Evolutionary conservation across 2,113 vertebrate genomes (phyloP).

Genomic region (Genyomyrus donnyi): DNA sequence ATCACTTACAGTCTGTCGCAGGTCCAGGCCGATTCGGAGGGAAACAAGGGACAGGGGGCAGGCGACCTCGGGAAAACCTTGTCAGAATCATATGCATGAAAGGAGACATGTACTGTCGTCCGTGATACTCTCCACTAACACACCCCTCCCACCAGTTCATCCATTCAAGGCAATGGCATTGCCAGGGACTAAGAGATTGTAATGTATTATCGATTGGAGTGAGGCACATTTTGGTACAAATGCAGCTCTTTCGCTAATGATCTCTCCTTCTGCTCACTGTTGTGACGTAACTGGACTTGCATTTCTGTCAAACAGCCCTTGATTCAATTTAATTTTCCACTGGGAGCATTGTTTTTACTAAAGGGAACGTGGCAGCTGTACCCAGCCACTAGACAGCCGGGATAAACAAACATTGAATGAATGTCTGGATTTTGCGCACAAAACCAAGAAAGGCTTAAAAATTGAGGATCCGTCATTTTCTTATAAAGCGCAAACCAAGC

Average conservation of each 20-base stretch:
- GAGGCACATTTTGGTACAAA: slow-evolving; percentile 47
- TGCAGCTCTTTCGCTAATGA: slow-evolving; percentile 43
- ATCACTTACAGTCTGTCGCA: background rate
- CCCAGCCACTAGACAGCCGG: background rate
- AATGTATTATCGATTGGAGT: slow-evolving; percentile 55
- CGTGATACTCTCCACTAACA: background rate
- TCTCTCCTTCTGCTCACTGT: slow-evolving; percentile 17
- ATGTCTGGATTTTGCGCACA: background rate
- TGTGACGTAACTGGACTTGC: slow-evolving; percentile 11
- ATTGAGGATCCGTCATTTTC: background rate
- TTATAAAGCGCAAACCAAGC: background rate
- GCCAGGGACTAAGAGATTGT: slow-evolving; percentile 53
- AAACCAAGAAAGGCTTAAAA: background rate
- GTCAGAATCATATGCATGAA: background rate
- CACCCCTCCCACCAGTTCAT: slow-evolving; percentile 29
- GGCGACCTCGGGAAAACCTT: background rate
- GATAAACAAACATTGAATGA: background rate
- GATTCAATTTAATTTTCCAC: slow-evolving; percentile 1
- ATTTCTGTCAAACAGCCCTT: slow-evolving; percentile 21
- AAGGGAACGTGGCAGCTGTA: background rate
- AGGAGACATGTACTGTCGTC: slow-evolving; percentile 9
- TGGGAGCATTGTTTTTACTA: background rate
- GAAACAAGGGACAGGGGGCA: background rate
- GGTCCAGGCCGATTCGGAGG: background rate
- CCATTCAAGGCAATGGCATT: slow-evolving; percentile 49